Percentiles rank a stretch among this genome's conserved stretches.
phyloP scores from a whole-genome alignment of 2,888 invertebrate genomes.

The Tetanocera ferruginea region DNA sequence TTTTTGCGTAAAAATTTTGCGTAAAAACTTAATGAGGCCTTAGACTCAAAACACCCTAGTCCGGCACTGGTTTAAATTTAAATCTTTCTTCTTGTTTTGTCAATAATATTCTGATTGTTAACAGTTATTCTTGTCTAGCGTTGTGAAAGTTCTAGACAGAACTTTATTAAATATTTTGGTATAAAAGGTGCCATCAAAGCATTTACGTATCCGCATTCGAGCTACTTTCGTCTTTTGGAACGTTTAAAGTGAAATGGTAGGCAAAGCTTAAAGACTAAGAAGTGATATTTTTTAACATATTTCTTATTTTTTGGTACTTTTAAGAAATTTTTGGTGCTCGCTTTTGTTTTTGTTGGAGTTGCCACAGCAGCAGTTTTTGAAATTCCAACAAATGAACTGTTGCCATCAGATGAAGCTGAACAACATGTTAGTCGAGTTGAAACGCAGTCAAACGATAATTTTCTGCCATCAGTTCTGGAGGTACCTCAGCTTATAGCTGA shows the following conservation, averaged over 20 bases:
- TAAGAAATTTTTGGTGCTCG: constrained; percentile 45
- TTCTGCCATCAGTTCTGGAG: neutral
- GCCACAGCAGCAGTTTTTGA: constrained; percentile 45
- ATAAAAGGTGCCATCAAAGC: neutral
- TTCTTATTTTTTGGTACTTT: neutral
- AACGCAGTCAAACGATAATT: too few species aligned
- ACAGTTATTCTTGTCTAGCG: neutral
- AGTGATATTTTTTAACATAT: too few species aligned
- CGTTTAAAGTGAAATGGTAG: neutral
- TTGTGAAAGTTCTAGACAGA: neutral
- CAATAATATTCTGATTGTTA: too few species aligned
- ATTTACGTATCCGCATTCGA: neutral
- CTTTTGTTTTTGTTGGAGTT: constrained; percentile 41
- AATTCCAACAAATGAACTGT: constrained; percentile 34
- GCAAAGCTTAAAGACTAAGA: neutral
- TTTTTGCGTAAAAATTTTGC: too few species aligned
- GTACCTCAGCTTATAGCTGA: neutral
- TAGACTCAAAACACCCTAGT: too few species aligned
- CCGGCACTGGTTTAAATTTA: too few species aligned
- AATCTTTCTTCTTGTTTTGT: too few species aligned
- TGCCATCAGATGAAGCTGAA: neutral
- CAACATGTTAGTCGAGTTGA: too few species aligned
- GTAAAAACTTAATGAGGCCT: too few species aligned
- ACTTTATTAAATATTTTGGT: neutral
- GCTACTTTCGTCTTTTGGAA: neutral